Evolutionary conservation across 1,140 invertebrate genomes (phyloP), one percentile per base, ranked within the genome.

Genomic region (Kradibia gibbosae): DNA sequence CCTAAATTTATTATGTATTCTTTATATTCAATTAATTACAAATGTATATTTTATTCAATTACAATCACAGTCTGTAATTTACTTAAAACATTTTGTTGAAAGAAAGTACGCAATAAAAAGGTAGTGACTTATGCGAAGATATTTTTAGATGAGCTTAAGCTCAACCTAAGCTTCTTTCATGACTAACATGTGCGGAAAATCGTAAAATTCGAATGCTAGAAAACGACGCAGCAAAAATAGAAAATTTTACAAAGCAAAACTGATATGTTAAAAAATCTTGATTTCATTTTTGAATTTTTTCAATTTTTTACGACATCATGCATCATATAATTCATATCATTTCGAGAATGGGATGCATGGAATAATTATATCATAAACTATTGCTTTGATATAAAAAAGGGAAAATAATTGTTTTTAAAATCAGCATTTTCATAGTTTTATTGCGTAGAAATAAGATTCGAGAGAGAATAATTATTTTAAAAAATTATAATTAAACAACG

Each of bases 121-220:
- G 39, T 39, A 42, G 48, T n/a, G 73, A 73, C n/a, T 45, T 50
- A n/a, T 53, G 67, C 39, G 36, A 28, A 31, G 48, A 53, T 78
- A 78, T 78, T 78, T 78, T 78, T 78, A 78, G 77, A 42, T 28
- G 45, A 78, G 17, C 71, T 78, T 78, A 75, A 75, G 34, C 34
- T 78, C 28, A 53, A 31, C 15, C 50, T 71, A 60, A 57, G 45
- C 77, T 57, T 78, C 36, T 71, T 78, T 78, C 48, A 71, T 48
- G n/a, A 53, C 65, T 71, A 36, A 78, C 77, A 71, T 71, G 48
- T 71, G 77, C 62, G 65, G 77, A 55, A 71, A 78, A 78, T 78
- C 65, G 5, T 78, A 71, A 78, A 78, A 78, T 22, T 67, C 60
- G 45, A 34, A 67, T 67, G 39, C 62, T 50, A 72, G 70, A 72